A percentile compares a stretch with the other conserved stretches of the same genome.
phyloP scores from a whole-genome alignment of 2,113 vertebrate species.

The Lepus timidus region DNA sequence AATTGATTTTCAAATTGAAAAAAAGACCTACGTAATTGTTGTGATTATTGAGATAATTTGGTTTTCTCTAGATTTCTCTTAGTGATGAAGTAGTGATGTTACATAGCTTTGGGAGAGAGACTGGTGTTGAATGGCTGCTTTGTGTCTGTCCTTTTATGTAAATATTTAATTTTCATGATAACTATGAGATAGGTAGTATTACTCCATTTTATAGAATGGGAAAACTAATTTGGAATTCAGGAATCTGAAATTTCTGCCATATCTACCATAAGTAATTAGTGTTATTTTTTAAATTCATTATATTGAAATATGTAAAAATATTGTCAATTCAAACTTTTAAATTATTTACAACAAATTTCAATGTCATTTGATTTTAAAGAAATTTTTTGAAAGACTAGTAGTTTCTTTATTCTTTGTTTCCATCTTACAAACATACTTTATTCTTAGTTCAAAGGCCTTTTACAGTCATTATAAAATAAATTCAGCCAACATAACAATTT shows the following conservation, averaged over 20 bases:
- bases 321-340: not conserved
- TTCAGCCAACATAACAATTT: not conserved
- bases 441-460: constrained; percentile 4
- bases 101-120: not conserved
- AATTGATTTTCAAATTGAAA: not conserved
- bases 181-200: not conserved
- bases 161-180: not conserved
- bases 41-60: constrained; percentile 30
- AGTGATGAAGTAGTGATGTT: not conserved
- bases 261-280: not conserved
- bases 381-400: not conserved
- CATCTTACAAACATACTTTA: constrained; percentile 3
- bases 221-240: not conserved
- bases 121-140: not conserved
- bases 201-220: not conserved
- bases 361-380: constrained; percentile 13
- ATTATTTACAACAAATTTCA: constrained; percentile 43
- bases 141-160: not conserved
- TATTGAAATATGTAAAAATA: constrained; percentile 38
- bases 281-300: constrained; percentile 41
- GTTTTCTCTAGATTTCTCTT: not conserved
- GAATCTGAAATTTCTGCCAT: not conserved
- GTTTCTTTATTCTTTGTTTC: not conserved
- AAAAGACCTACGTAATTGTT: not conserved
- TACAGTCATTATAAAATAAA: not conserved